A percentile compares a stretch with the other conserved stretches of the same genome.
Conservation (phyloP, 2,797 vertebrate species). For the Podarcis siculus region DNA sequence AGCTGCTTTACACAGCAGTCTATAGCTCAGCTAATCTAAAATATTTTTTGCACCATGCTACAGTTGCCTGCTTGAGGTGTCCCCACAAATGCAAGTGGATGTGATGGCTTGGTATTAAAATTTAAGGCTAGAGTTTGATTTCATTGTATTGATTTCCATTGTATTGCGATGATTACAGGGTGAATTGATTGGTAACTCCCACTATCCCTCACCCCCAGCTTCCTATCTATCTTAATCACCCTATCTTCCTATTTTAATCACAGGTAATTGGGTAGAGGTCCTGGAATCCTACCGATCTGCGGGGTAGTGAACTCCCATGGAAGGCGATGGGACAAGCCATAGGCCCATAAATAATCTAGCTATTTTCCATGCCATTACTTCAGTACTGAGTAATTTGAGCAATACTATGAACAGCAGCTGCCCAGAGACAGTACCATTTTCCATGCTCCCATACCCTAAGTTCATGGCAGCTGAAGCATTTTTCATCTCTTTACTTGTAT, state of each 20-base stretch:
- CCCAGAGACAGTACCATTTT: too few relatives aligned
- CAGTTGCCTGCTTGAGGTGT: background rate
- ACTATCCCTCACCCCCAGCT: background rate
- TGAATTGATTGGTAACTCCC: background rate
- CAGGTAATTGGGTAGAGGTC: background rate
- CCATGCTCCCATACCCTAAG: too few relatives aligned
- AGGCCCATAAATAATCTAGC: background rate
- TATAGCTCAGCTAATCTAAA: background rate
- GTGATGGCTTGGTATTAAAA: background rate
- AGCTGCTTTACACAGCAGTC: slow-evolving; percentile 6
- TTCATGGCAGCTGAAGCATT: background rate
- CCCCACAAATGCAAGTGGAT: background rate
- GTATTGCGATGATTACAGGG: background rate
- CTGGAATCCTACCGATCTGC: too few relatives aligned
- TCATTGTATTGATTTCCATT: background rate
- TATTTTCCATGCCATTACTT: background rate
- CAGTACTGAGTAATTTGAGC: background rate
- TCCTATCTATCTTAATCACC: background rate
- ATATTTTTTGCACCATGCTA: background rate
- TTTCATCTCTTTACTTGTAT: background rate
- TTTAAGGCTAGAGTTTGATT: background rate
- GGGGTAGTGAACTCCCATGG: background rate
- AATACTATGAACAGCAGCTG: background rate
- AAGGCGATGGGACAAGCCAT: background rate
- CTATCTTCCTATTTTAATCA: background rate